Conservation (phyloP, 2,888 invertebrate genomes). For the Drosophila dives region DNA sequence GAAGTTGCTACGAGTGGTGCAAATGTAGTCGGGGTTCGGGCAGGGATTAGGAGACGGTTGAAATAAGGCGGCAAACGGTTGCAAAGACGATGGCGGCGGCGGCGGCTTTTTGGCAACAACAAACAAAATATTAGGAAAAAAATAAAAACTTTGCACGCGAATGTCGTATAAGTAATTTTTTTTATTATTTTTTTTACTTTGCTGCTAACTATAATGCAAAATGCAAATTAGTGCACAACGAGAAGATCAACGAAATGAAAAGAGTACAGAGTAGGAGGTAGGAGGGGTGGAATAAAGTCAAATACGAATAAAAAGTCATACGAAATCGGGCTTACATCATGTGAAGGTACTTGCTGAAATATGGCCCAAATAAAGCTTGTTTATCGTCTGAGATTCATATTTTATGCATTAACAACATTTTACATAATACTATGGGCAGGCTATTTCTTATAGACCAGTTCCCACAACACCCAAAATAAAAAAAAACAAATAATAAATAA, state of each 20-base stretch:
- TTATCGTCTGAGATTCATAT: slow-evolving; percentile 21
- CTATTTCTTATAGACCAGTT: slow-evolving; percentile 17
- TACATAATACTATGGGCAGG: slow-evolving; percentile 21
- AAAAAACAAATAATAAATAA: slow-evolving; percentile 1
- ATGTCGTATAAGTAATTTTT: slow-evolving; percentile 72
- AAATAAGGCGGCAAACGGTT: slow-evolving; percentile 39
- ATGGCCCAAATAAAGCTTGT: slow-evolving; percentile 22
- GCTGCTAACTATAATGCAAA: slow-evolving; percentile 59
- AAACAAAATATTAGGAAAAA: slow-evolving; percentile 9
- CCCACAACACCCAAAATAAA: slow-evolving; percentile 43
- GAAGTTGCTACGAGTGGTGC: slow-evolving; percentile 23
- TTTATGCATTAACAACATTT: slow-evolving; percentile 20
- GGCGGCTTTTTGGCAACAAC: slow-evolving; percentile 63
- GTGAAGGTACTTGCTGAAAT: slow-evolving; percentile 22
- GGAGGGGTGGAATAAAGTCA: slow-evolving; percentile 13
- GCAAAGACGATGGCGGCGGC: slow-evolving; percentile 31
- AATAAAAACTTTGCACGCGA: slow-evolving; percentile 65
- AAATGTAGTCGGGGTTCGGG: slow-evolving; percentile 11
- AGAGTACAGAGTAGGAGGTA: slow-evolving; percentile 4
- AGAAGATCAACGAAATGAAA: slow-evolving; percentile 19
- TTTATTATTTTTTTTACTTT: slow-evolving; percentile 9
- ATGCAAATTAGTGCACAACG: slow-evolving; percentile 66
- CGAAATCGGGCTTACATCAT: slow-evolving; percentile 57
- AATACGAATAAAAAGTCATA: slow-evolving; percentile 39
- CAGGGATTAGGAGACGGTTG: not conserved